Evolutionary conservation across 1,140 invertebrate species (phyloP), one percentile per base, ranked within the genome.

Genomic region (Drosophila pandora): DNA sequence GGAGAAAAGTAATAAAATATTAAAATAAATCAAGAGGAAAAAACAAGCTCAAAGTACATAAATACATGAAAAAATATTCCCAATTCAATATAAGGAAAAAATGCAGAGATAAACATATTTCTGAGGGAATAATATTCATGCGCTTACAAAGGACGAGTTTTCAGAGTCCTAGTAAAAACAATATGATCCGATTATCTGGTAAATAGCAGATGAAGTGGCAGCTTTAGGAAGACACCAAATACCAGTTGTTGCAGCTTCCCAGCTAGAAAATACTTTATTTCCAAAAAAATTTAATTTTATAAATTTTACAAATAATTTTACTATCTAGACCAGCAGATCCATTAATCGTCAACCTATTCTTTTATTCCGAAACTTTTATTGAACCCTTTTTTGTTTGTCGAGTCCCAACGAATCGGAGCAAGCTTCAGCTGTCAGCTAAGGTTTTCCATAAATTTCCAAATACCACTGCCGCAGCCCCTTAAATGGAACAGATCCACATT

Each of bases 1-100:
- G 39, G 67, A 45, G 22, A 49, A 62, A 25, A 37, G 22, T 55
- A 39, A 75, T 76, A 65, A 76, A 76, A 75, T 76, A 76, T 76
- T 67, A 47, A 76, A 76, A 62, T 54, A 72, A 72, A 67, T 47
- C 41, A 76, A 75, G 70, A 21, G 37, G 61, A 58, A 75, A 50
- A 47, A 64, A 34, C 28, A 34, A 9, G 6, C 2, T 13, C 34
- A 23, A 57, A 53, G 34, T n/a, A 30, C 17, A 55, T 17, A 55
- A 25, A 37, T 41, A 41, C 13, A n/a, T n/a, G 34, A 37, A 22
- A 1, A 50, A 39, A 54, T 49, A 45, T 21, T 34, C 13, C 28
- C 47, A 28, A 39, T 30, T n/a, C 5, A 64, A 47, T 53, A 34
- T 22, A 32, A 28, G 25, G 25, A 28, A 56, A 30, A 59, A 13